Evolutionary conservation across 2,888 invertebrate genomes (phyloP), one percentile per base, ranked within the genome.

Genomic region (Gymnocheta viridis): DNA sequence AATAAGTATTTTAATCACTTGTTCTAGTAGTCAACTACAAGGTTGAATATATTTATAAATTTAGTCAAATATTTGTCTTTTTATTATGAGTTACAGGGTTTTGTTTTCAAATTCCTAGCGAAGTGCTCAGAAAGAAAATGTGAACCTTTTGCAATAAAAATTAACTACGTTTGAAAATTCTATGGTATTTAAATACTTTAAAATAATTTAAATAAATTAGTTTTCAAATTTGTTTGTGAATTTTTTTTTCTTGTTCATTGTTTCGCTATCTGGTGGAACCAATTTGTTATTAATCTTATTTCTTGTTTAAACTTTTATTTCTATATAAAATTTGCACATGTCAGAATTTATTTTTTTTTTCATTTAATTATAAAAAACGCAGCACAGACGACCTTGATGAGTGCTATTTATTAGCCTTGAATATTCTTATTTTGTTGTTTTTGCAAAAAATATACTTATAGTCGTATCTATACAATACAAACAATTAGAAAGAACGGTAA

Each of bases 331-430:
- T 54, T 67, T 77, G 76, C 76, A 58, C 66, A 56, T 76, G 66
- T 47, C 64, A 54, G 51, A 74, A 44, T 7, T 24, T 54, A 24
- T 7, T 41, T 51, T 64, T n/a, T 56, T 35, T 47, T 69, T 60
- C 32, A 35, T 70, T 70, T 47, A n/a, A 56, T 66, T 70, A 67
- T 56, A 70, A 44, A 70, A 58, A 70, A 78, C 67, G 67, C 77
- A 78, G 66, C 82, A 85, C 74, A 84, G 87, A 88, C 90, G 91
- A 91, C 92, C 92, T 92, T 92, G 92, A 87, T 86, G 88, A 88
- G 89, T 90, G 91, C 89, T 91, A 91, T 91, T 92, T 90, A 91
- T 91, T 89, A 91, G 91, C 92, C 92, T 92, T 92, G 92, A 88
- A 88, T n/a, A n/a, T n/a, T n/a, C n/a, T n/a, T n/a, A n/a, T n/a